Percentiles rank a stretch among this genome's conserved stretches.
Conservation (phyloP, 1,140 invertebrate species). For the Orius insidiosus region DNA sequence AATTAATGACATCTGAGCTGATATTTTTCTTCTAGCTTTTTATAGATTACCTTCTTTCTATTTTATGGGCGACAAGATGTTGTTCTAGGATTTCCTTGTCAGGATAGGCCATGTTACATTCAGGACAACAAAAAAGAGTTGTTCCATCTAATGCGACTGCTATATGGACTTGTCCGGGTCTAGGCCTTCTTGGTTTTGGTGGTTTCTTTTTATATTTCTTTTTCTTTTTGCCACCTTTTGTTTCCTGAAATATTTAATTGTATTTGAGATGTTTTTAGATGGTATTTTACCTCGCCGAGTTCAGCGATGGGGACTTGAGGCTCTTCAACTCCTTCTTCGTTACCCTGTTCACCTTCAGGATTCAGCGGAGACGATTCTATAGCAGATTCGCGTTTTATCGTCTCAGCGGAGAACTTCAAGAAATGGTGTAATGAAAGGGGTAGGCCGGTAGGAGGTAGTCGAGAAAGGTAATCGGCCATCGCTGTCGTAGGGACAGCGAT, state of each 20-base stretch:
- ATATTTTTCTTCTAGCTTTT: no score
- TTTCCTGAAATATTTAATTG: conserved; percentile 19
- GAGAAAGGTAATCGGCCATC: conserved; percentile 64
- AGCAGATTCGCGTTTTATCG: conserved; percentile 48
- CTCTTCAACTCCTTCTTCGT: conserved; percentile 6
- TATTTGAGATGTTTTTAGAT: not conserved
- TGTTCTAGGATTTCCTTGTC: conserved; percentile 63
- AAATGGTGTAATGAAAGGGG: conserved; percentile 64
- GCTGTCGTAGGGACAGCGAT: conserved; percentile 50
- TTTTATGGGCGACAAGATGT: conserved; percentile 56
- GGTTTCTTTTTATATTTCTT: conserved; percentile 65
- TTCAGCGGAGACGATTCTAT: conserved; percentile 32
- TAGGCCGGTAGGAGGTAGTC: conserved; percentile 47
- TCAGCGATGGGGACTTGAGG: conserved; percentile 1
- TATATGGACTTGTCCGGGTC: conserved; percentile 51
- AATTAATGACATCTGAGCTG: no score
- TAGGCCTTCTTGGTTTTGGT: conserved; percentile 34
- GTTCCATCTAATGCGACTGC: conserved; percentile 67
- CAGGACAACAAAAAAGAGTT: conserved; percentile 65
- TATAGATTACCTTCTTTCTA: conserved; percentile 18
- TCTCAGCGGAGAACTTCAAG: conserved; percentile 63
- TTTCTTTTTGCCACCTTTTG: conserved; percentile 43
- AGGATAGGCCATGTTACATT: conserved; percentile 72
- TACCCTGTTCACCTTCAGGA: conserved; percentile 24
- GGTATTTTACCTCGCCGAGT: conserved; percentile 2